Evolutionary conservation across 92 coral and sea anemone species (phyloP), one percentile per base, ranked within the genome.

Genomic region (Desmophyllum pertusum): DNA sequence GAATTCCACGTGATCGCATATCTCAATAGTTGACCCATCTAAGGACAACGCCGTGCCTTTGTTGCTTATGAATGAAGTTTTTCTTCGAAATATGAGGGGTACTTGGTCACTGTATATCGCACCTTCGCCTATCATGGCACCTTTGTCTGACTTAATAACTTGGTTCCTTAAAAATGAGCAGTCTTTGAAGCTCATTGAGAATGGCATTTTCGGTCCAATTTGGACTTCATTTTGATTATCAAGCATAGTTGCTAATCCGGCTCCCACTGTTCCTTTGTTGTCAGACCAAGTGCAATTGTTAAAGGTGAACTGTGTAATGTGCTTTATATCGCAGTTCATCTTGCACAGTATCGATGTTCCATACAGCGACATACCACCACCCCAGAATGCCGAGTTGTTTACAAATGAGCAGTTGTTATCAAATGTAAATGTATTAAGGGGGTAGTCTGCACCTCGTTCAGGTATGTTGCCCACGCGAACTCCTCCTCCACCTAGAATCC

Each of bases 201-300:
- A 89, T 0, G 99, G 95, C 0, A 88, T 85, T 70, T 88, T 89
- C 10, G 94, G 88, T 10, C 98, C 99, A 64, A 94, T 80, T 27
- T 85, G 94, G 73, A 92, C 98, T 50, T 81, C 89, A 75, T 97
- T 94, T 7, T 89, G 80, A 50, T 94, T 91, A 43, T 78, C 83
- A 52, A 97, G 89, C 73, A 97, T 77, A 41, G 95, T 73, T 30
- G 94, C 94, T 67, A 82, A 18, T 10, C 94, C 99, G 29, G 99
- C 89, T 14, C 99, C 99, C 1, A 97, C 81, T 13, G 88, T 92
- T 33, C 96, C 99, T 17, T 33, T n/a, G 81, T 97, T 97, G 3
- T 75, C 74, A 3, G 17, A 39, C 89, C 75, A 90, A 4, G 0
- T 14, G 31, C 82, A 63, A 0, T 1, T 31, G 38, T 39, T 14